Conservation (phyloP, 1,140 invertebrate genomes). For the Micrasema minimum region DNA sequence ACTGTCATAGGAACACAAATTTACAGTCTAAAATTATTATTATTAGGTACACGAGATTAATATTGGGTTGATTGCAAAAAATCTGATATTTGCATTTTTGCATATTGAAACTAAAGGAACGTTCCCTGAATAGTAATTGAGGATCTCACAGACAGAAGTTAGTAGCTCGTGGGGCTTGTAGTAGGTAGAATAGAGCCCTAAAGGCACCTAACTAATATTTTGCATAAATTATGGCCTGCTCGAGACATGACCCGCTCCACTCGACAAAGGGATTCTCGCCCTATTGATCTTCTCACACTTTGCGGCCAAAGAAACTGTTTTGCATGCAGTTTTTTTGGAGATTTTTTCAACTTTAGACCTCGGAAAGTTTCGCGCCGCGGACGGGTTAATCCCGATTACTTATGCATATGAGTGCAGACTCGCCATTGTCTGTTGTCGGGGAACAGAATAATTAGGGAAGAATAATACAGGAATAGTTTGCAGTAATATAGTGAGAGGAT, state of each 20-base stretch:
- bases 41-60: too few species aligned
- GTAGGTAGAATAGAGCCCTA: too few species aligned
- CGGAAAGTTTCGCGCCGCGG: conserved; percentile 22
- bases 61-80: conserved; percentile 12
- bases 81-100: conserved; percentile 11
- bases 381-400: conserved; percentile 50
- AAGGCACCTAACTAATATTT: conserved; percentile 40
- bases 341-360: conserved; percentile 23
- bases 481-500: background rate
- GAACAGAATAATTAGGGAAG: conserved; percentile 45
- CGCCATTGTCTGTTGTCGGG: conserved; percentile 42
- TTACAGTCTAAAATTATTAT: too few species aligned
- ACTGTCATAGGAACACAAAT: too few species aligned
- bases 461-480: background rate
- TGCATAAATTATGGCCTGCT: conserved; percentile 43
- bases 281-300: conserved; percentile 50
- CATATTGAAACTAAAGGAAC: background rate
- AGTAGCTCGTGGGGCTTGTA: too few species aligned
- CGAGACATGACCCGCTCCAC: too few species aligned
- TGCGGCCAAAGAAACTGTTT: conserved; percentile 44
- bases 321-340: conserved; percentile 48
- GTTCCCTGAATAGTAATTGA: conserved; percentile 1
- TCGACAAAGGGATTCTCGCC: conserved; percentile 16
- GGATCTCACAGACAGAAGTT: too few species aligned
- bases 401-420: conserved; percentile 48